Base-by-base conservation (phyloP, 64 coral and sea anemone genomes). In the Dendrophyllia cribrosa region DNA sequence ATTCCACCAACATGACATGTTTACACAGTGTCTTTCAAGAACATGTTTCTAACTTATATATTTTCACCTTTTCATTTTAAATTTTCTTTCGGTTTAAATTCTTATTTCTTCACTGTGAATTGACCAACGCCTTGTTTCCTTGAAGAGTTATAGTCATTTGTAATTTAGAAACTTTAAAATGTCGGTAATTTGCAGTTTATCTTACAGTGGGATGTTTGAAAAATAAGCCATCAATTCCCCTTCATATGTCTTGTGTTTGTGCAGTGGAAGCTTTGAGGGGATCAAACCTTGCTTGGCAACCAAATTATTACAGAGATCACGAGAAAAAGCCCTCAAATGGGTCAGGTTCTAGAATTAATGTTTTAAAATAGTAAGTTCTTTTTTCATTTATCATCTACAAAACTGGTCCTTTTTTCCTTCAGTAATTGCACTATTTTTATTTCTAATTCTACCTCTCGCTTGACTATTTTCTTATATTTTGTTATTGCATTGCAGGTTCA, bases 221-320 rank as follows among this genome's bases (percentile, higher is more conserved):
- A 48, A 67, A 67, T 17, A 67, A 47, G 72, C 61, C 46, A 22
- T 51, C 43, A 50, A 23, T 51, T 24, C 17, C 60, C 55, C 0
- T 66, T 20, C 62, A 51, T 23, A 50, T 68, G 10, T 11, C 59
- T 16, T 14, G 34, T 84, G 80, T 84, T 84, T 84, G 62, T 20
- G 34, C 34, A 34, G 34, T 34, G 19, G 58, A 84, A n/a, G 80
- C 20, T 84, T 68, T 51, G 67, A 67, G 45, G 14, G 61, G 61
- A 84, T 65, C 19, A 68, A 48, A 67, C 17, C 58, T 62, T 68
- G 19, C 80, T 67, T 84, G 80, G 80, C 80, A 84, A 84, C 80
- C 60, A 49, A 13, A 48, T 3, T 84, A 58, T 84, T 51, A 68
- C 80, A 66, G 44, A 51, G 8, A 3, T 51, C 53, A 12, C 4